Conservation (phyloP, 30 jellyfish, hydroid and myxozoan genomes). For the Aurelia aurita region DNA sequence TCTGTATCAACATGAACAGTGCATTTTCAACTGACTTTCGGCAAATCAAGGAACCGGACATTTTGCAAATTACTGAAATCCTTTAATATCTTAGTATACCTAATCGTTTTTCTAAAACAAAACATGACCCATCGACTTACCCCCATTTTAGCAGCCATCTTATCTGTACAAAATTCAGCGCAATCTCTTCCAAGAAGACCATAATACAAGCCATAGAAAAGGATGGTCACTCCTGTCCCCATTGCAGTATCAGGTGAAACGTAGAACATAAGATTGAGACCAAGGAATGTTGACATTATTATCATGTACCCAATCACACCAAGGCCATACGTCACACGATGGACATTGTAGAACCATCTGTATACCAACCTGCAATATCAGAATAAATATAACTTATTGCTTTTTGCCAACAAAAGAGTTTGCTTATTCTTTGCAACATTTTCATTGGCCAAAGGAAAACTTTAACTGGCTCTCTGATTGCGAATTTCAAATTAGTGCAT, state of each 20-base stretch:
- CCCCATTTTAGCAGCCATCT: slow-evolving; percentile 97
- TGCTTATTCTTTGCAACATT: no score
- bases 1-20: no score
- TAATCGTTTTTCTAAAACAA: no score
- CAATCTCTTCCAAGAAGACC: slow-evolving; percentile 97
- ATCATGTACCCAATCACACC: slow-evolving; percentile 87
- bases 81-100: no score
- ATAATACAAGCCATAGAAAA: slow-evolving; percentile 92
- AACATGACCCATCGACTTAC: slow-evolving; percentile 27
- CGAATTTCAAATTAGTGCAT: no score
- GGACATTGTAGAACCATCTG: slow-evolving; percentile 95
- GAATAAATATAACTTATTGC: no score
- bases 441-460: no score
- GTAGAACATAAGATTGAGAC: slow-evolving; percentile 75
- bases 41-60: no score
- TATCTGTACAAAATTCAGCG: slow-evolving; percentile 92
- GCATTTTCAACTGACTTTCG: no score
- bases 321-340: slow-evolving; percentile 85
- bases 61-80: no score
- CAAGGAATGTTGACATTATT: slow-evolving; percentile 93
- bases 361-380: slow-evolving; percentile 72
- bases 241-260: slow-evolving; percentile 88
- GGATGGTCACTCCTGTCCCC: slow-evolving; percentile 91
- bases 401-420: no score
- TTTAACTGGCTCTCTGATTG: no score